These are phyloP conservation scores for Scolanthus callimorphus DNA, from an alignment of 92 coral and sea anemone species.

Conservation along the genomic window DNA sequence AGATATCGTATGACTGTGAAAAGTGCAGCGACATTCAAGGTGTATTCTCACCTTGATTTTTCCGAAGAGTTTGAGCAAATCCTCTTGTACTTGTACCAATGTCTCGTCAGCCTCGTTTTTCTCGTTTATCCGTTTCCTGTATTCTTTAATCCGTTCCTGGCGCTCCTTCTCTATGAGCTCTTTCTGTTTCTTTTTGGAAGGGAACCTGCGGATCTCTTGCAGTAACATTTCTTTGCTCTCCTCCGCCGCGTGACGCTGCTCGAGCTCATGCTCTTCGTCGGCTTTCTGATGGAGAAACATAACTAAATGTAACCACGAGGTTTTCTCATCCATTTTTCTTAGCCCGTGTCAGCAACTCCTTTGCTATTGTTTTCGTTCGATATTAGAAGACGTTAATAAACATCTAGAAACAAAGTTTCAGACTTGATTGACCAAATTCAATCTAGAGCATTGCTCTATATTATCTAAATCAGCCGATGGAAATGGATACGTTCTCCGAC, in stretches of 20 bases:
- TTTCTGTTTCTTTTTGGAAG: constrained; percentile 22
- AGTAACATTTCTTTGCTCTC: constrained; percentile 75
- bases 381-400: no score
- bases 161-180: constrained; percentile 56
- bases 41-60: constrained; percentile 79
- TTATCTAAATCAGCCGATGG: no score
- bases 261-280: constrained; percentile 38
- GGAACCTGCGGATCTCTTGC: constrained; percentile 71
- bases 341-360: no score
- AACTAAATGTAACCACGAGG: no score
- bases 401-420: no score
- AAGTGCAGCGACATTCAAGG: no score
- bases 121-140: constrained; percentile 39
- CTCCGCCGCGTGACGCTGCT: constrained; percentile 52
- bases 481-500: no score
- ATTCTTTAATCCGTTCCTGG: constrained; percentile 41
- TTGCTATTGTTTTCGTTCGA: no score
- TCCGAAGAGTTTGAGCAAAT: constrained; percentile 73
- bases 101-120: constrained; percentile 40
- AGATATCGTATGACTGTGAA: no score
- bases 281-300: constrained; percentile 23
- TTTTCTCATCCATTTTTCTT: no score
- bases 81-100: constrained; percentile 87
- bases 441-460: no score
- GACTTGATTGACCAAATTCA: no score